Conservation (phyloP, 92 coral and sea anemone genomes). For the Galaxea fascicularis region DNA sequence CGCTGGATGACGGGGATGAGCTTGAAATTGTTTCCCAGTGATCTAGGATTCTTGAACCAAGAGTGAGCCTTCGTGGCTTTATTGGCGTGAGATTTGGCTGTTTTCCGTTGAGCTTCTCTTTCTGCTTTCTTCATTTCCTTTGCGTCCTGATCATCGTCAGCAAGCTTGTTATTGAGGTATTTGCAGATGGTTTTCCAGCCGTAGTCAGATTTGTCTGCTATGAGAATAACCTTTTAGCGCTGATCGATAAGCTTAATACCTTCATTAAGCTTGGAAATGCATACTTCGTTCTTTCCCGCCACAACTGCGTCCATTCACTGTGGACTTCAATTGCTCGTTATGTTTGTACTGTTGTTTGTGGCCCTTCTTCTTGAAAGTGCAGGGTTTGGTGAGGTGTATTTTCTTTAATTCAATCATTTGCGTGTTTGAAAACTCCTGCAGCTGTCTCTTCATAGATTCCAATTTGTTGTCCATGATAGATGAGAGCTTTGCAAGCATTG, state of each 20-base stretch:
- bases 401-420: constrained; percentile 54
- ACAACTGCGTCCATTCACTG: constrained; percentile 21
- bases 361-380: constrained; percentile 48
- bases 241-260: constrained; percentile 51
- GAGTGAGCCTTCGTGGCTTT: constrained; percentile 27
- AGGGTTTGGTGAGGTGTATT: constrained; percentile 46
- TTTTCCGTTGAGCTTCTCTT: constrained; percentile 65
- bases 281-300: constrained; percentile 43
- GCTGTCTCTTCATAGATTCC: constrained; percentile 26
- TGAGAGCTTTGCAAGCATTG: not conserved
- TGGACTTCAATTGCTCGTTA: constrained; percentile 47
- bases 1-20: constrained; percentile 7
- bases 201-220: constrained; percentile 5
- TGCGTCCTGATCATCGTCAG: constrained; percentile 52
- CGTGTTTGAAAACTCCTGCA: constrained; percentile 7
- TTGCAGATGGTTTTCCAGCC: constrained; percentile 69
- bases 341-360: constrained; percentile 63
- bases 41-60: constrained; percentile 4
- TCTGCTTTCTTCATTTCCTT: constrained; percentile 66
- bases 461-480: not conserved
- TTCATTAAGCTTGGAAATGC: constrained; percentile 58
- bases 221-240: constrained; percentile 48
- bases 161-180: constrained; percentile 56
- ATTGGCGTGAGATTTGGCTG: constrained; percentile 37
- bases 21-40: constrained; percentile 26